Conservation (phyloP, 1,140 invertebrate species). For the Steinernema khuongi region DNA sequence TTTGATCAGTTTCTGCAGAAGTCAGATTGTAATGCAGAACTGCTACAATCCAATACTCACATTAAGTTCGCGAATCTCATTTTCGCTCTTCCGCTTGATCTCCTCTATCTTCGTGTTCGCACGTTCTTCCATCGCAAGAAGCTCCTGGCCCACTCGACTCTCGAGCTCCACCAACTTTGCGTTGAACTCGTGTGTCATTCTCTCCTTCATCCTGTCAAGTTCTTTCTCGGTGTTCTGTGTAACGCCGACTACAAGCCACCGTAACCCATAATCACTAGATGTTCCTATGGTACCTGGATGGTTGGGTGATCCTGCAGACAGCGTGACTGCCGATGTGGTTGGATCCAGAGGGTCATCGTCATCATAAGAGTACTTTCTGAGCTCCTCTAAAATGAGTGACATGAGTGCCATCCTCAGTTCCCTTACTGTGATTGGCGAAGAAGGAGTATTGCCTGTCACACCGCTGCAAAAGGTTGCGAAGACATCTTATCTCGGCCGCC, state of each 20-base stretch:
- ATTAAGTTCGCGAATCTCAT: neutral
- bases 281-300: no score
- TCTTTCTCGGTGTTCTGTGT: no score
- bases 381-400: neutral
- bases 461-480: neutral
- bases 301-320: no score
- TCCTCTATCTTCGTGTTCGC: neutral
- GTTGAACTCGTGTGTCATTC: neutral
- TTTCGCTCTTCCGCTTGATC: neutral
- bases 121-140: neutral
- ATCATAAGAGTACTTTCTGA: neutral
- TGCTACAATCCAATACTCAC: neutral
- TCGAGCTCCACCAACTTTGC: neutral
- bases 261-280: no score
- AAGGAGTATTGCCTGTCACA: neutral
- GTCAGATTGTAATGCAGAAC: neutral
- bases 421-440: neutral
- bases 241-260: no score
- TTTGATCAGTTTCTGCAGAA: conserved; percentile 5
- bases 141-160: neutral
- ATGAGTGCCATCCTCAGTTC: neutral
- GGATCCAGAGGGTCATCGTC: neutral
- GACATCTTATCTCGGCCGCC: neutral
- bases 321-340: no score
- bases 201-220: neutral